Percentiles rank a stretch among this genome's conserved stretches.
phyloP scores from a whole-genome alignment of 2,797 vertebrate genomes.

The Psittacula echo region DNA sequence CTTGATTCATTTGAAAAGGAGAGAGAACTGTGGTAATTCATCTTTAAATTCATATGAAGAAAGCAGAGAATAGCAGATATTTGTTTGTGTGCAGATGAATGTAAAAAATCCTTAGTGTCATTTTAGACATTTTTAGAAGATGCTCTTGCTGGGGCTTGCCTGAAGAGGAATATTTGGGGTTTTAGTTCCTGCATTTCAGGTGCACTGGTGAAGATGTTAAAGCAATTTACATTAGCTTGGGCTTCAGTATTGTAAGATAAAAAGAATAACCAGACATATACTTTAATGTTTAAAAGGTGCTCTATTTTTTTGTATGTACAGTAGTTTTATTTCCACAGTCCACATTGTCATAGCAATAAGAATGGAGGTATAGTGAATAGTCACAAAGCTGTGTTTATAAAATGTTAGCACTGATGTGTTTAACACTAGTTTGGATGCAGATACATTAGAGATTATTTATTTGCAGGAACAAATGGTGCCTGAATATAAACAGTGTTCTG shows the following conservation, averaged over 20 bases:
- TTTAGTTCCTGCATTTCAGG: slow-evolving; percentile 65
- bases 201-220: slow-evolving; percentile 65
- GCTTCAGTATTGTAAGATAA: slow-evolving; percentile 81
- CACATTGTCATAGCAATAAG: slow-evolving; percentile 96
- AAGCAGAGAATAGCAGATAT: slow-evolving; percentile 73
- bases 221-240: slow-evolving; percentile 70
- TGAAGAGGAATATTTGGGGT: slow-evolving; percentile 56
- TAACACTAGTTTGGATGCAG: slow-evolving; percentile 81
- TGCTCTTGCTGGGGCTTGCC: slow-evolving; percentile 64
- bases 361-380: slow-evolving; percentile 81
- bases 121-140: slow-evolving; percentile 76
- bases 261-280: slow-evolving; percentile 80
- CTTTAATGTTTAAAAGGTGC: slow-evolving; percentile 90
- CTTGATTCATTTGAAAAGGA: slow-evolving; percentile 54
- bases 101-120: slow-evolving; percentile 79
- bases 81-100: slow-evolving; percentile 83
- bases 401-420: slow-evolving; percentile 84
- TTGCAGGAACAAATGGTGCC: slow-evolving; percentile 90
- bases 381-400: slow-evolving; percentile 81
- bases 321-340: slow-evolving; percentile 89
- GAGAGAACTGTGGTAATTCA: not conserved
- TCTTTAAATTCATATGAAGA: slow-evolving; percentile 73
- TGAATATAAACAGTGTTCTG: slow-evolving; percentile 88
- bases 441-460: slow-evolving; percentile 88
- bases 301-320: slow-evolving; percentile 87